A percentile compares a stretch with the other conserved stretches of the same genome.
These are phyloP conservation scores for Macrotrachela quadricornifera DNA, from an alignment of 1,140 invertebrate genomes.

Conservation along the genomic window DNA sequence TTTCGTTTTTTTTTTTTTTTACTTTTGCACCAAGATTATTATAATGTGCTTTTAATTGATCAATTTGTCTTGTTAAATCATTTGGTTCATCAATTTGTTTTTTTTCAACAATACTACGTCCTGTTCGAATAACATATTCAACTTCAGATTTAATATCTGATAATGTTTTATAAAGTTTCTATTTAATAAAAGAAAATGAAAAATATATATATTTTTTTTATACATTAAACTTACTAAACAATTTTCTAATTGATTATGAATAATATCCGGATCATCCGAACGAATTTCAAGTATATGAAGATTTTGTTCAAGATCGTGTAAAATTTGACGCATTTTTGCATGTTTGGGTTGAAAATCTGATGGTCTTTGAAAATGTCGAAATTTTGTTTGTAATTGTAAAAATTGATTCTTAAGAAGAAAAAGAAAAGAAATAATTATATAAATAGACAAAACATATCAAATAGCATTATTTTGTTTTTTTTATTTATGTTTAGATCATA, in stretches of 20 bases:
- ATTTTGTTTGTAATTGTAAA: conserved; percentile 39
- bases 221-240: conserved; percentile 36
- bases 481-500: too few relatives aligned
- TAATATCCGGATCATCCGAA: conserved; percentile 50
- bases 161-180: conserved; percentile 56
- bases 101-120: conserved; percentile 55
- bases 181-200: too few relatives aligned
- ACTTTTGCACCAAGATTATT: conserved; percentile 44
- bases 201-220: too few relatives aligned
- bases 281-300: conserved; percentile 49
- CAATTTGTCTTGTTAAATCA: conserved; percentile 50
- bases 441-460: too few relatives aligned
- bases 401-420: background rate
- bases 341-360: conserved; percentile 44
- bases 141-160: conserved; percentile 69
- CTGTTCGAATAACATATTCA: conserved; percentile 61
- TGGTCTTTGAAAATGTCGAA: conserved; percentile 40
- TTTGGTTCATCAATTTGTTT: conserved; percentile 44
- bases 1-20: background rate
- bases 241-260: conserved; percentile 54
- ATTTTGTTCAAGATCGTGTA: conserved; percentile 50
- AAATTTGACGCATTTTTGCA: conserved; percentile 41
- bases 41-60: conserved; percentile 61
- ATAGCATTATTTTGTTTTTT: too few relatives aligned
- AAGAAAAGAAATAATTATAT: background rate